Conservation (phyloP, 2,888 invertebrate genomes). For the Unio delphinus region DNA sequence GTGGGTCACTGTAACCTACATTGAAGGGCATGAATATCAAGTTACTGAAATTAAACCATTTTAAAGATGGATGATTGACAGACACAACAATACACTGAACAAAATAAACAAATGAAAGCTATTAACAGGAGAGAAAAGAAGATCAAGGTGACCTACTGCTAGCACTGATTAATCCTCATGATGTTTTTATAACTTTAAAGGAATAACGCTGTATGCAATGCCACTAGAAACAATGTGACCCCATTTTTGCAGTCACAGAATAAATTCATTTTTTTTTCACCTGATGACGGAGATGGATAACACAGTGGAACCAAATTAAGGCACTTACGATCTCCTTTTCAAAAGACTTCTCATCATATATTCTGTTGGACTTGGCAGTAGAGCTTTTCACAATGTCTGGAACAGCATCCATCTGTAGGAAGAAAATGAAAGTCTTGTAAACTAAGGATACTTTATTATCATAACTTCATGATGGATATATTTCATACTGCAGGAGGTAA, state of each 20-base stretch:
- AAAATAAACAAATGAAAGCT: too few species aligned
- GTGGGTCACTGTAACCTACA: too few species aligned
- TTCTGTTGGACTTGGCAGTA: conserved; percentile 39
- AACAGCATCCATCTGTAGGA: conserved; percentile 52
- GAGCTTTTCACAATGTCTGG: conserved; percentile 65
- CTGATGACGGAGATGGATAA: background rate
- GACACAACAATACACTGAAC: too few species aligned
- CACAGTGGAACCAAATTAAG: background rate
- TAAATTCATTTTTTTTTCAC: conserved; percentile 2
- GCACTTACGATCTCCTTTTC: conserved; percentile 76
- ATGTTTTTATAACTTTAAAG: too few species aligned
- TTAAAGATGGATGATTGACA: too few species aligned
- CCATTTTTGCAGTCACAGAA: background rate
- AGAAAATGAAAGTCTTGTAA: conserved; percentile 2
- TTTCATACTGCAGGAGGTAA: background rate
- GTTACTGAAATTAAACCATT: too few species aligned
- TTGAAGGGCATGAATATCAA: too few species aligned
- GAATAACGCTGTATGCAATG: too few species aligned
- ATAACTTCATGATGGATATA: background rate
- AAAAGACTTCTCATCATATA: conserved; percentile 85
- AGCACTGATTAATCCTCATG: too few species aligned
- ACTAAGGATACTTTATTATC: background rate
- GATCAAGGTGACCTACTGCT: too few species aligned
- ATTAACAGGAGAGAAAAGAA: too few species aligned
- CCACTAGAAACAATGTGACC: too few species aligned